These are phyloP conservation scores for Pseudomyrmex pallidus DNA, from an alignment of 1,140 invertebrate species.

Conservation along the genomic window DNA sequence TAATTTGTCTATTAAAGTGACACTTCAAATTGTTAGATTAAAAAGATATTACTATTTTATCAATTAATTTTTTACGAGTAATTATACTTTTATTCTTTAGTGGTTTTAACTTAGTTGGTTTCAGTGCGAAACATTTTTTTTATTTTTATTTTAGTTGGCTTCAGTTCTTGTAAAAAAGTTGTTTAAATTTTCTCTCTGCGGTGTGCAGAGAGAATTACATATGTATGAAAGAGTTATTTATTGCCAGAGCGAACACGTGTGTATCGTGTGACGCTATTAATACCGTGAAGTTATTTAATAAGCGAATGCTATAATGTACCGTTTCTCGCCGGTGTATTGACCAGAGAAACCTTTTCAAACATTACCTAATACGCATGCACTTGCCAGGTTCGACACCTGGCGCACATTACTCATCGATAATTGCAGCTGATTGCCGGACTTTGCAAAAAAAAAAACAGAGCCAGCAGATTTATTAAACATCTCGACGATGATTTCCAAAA, in stretches of 20 bases:
- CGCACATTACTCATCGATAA: constrained; percentile 62
- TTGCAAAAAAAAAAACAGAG: neutral
- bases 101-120: too few relatives aligned
- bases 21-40: too few relatives aligned
- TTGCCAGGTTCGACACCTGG: constrained; percentile 74
- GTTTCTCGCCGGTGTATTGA: constrained; percentile 41
- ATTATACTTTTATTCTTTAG: too few relatives aligned
- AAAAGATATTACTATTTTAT: too few relatives aligned
- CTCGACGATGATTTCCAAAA: neutral
- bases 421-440: constrained; percentile 39
- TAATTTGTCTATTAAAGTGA: too few relatives aligned
- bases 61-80: too few relatives aligned
- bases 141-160: too few relatives aligned
- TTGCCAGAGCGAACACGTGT: neutral
- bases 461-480: constrained; percentile 52
- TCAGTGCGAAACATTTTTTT: too few relatives aligned
- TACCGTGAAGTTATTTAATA: constrained; percentile 18
- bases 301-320: constrained; percentile 30
- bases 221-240: neutral
- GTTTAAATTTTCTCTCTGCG: neutral
- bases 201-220: too few relatives aligned
- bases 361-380: constrained; percentile 48
- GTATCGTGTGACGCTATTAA: constrained; percentile 2
- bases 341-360: constrained; percentile 52
- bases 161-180: neutral